Evolutionary conservation across 2,888 invertebrate species (phyloP).

Genomic region (Buathra laborator): DNA sequence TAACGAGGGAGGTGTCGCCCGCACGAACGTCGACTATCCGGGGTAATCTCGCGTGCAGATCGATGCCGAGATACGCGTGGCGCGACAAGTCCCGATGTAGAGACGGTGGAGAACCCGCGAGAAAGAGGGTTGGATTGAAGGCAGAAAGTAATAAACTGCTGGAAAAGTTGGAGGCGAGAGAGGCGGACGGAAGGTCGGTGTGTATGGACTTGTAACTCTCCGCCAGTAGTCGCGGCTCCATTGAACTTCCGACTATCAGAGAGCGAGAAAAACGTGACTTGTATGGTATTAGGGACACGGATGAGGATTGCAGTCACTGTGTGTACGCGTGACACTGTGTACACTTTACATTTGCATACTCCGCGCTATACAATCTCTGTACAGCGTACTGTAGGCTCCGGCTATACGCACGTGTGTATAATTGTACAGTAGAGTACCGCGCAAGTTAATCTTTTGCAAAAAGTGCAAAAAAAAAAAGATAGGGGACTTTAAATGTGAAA

Average conservation of each 20-base stretch:
- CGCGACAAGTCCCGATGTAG: slow-evolving; percentile 64
- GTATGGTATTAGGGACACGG: slow-evolving; percentile 40
- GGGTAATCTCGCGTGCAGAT: slow-evolving; percentile 67
- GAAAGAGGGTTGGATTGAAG: slow-evolving; percentile 33
- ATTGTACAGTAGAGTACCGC: slow-evolving; percentile 5
- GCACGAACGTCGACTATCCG: slow-evolving; percentile 54
- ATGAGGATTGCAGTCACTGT: slow-evolving; percentile 17
- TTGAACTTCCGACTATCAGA: slow-evolving; percentile 64
- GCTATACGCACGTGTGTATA: slow-evolving; percentile 8
- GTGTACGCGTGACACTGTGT: slow-evolving; percentile 9
- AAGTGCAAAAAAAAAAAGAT: not conserved
- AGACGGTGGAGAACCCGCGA: slow-evolving; percentile 35
- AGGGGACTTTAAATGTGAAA: too few species aligned
- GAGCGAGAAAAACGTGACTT: slow-evolving; percentile 55
- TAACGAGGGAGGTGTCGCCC: slow-evolving; percentile 64
- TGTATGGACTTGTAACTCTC: slow-evolving; percentile 2
- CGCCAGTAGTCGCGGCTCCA: slow-evolving; percentile 54
- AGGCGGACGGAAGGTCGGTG: slow-evolving; percentile 23
- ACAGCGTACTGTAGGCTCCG: not conserved
- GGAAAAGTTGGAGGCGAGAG: slow-evolving; percentile 32
- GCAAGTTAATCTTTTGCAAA: not conserved
- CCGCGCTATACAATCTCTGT: slow-evolving; percentile 9
- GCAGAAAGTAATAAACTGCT: slow-evolving; percentile 29
- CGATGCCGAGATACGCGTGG: slow-evolving; percentile 63
- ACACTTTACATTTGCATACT: slow-evolving; percentile 44